Conservation (phyloP, 2,797 vertebrate genomes). For the Eulemur mongoz region DNA sequence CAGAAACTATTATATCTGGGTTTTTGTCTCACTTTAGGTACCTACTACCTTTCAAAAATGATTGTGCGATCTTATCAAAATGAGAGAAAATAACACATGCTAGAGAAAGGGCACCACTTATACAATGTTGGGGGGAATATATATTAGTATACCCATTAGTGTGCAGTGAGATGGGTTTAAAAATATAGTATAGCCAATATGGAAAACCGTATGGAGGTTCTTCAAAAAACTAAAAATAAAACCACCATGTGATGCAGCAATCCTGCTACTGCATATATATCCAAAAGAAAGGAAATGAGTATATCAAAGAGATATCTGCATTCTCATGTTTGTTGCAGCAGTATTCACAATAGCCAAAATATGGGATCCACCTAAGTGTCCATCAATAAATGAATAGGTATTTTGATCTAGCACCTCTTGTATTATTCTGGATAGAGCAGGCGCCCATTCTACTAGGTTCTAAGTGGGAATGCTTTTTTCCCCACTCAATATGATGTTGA, state of each 20-base stretch:
- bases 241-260: background rate
- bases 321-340: background rate
- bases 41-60: background rate
- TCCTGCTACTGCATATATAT: background rate
- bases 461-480: too few relatives aligned
- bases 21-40: background rate
- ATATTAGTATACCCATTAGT: background rate
- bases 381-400: background rate
- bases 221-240: background rate
- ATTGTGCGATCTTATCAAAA: background rate
- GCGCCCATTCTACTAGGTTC: too few relatives aligned
- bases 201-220: background rate
- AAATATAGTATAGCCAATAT: background rate
- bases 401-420: too few relatives aligned
- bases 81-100: background rate
- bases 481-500: too few relatives aligned
- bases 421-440: too few relatives aligned
- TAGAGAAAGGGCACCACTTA: background rate
- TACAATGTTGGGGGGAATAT: background rate
- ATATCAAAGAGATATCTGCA: background rate
- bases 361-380: background rate
- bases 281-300: background rate
- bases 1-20: background rate
- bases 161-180: too few relatives aligned
- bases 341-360: background rate